These are phyloP conservation scores for Ailuropoda melanoleuca DNA, from an alignment of 2,113 vertebrate genomes.

Conservation along the genomic window DNA sequence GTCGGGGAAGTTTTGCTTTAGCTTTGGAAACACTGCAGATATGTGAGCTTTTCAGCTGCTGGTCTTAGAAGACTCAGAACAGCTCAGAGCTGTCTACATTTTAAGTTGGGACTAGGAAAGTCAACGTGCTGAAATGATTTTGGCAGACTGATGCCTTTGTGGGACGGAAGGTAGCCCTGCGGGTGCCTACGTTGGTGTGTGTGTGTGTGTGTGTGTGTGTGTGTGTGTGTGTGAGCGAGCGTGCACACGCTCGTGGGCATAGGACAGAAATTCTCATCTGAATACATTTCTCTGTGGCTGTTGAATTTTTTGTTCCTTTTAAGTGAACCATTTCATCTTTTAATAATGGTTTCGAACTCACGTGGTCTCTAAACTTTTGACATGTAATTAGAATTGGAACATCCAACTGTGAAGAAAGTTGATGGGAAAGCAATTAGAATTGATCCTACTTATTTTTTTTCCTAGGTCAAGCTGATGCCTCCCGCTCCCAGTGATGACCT, in stretches of 20 bases:
- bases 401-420: background rate
- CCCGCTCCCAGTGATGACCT: conserved; percentile 96
- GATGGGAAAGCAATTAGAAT: background rate
- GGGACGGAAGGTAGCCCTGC: rapidly evolving
- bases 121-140: background rate
- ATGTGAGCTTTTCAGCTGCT: background rate
- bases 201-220: rapidly evolving
- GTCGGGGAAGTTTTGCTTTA: background rate
- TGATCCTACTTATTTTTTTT: conserved; percentile 57
- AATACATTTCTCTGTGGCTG: background rate
- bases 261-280: background rate
- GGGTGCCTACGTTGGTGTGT: rapidly evolving
- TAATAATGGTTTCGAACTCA: background rate
- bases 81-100: background rate
- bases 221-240: rapidly evolving
- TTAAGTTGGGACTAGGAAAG: background rate
- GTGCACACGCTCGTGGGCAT: rapidly evolving
- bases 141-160: background rate
- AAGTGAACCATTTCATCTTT: background rate
- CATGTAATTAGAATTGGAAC: background rate
- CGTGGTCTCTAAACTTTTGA: background rate
- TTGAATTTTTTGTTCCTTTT: background rate
- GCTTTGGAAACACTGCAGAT: background rate
- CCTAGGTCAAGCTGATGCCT: conserved; percentile 94
- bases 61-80: background rate